Conservation (phyloP, 64 coral and sea anemone species). For the Montipora capricornis region DNA sequence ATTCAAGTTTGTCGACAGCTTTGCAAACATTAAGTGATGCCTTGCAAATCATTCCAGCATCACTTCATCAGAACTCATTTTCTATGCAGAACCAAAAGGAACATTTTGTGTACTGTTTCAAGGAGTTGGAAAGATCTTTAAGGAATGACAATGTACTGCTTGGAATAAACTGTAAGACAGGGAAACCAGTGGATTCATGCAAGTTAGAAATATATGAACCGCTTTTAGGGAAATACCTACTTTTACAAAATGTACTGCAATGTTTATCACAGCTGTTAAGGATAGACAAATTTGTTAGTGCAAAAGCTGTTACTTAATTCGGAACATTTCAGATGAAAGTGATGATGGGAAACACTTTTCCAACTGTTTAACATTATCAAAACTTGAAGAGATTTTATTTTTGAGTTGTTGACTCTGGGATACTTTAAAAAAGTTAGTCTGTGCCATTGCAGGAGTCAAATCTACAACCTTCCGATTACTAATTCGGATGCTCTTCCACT, state of each 20-base stretch:
- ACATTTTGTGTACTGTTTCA: slow-evolving; percentile 60
- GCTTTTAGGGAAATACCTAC: slow-evolving; percentile 62
- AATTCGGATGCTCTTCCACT: no score
- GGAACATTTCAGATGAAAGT: not conserved
- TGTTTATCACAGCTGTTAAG: slow-evolving; percentile 72
- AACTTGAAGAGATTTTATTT: no score
- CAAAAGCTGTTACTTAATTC: not conserved
- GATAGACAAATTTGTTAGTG: slow-evolving; percentile 74
- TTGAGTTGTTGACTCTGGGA: no score
- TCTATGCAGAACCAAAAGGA: not conserved
- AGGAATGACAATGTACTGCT: slow-evolving; percentile 34
- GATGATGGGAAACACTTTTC: not conserved
- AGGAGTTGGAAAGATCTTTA: slow-evolving; percentile 60
- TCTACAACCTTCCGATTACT: no score
- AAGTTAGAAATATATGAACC: slow-evolving; percentile 72
- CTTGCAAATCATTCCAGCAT: slow-evolving; percentile 53
- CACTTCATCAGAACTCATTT: slow-evolving; percentile 79
- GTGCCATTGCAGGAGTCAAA: no score
- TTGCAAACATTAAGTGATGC: slow-evolving; percentile 73
- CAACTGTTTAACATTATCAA: no score
- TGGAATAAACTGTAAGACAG: slow-evolving; percentile 68
- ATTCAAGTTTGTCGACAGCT: slow-evolving; percentile 50
- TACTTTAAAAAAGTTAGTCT: no score
- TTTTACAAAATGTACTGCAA: slow-evolving; percentile 70
- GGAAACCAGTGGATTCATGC: slow-evolving; percentile 39